Conservation (phyloP, 2,888 invertebrate species). For the Bombylius major region DNA sequence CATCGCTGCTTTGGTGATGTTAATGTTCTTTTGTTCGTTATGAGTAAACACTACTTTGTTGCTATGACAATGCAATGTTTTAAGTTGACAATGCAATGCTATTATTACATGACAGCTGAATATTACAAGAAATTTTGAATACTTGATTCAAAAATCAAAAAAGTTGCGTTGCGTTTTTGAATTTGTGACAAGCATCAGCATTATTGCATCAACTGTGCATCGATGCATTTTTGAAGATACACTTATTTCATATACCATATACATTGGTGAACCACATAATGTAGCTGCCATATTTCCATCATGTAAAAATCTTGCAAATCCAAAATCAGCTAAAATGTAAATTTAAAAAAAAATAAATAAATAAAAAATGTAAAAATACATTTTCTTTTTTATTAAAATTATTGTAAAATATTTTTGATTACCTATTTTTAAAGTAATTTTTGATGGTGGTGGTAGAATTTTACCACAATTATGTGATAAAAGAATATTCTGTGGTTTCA, state of each 20-base stretch:
- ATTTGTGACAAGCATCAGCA: too few relatives aligned
- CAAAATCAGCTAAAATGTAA: constrained; percentile 78
- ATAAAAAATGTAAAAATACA: background rate
- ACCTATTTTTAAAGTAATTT: constrained; percentile 94
- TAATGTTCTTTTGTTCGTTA: too few relatives aligned
- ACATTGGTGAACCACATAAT: constrained; percentile 98
- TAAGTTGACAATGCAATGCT: too few relatives aligned
- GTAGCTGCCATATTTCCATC: constrained; percentile 99
- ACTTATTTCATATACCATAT: constrained; percentile 59
- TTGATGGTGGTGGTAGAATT: constrained; percentile 48
- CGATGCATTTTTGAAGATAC: too few relatives aligned
- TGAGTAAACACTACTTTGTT: too few relatives aligned
- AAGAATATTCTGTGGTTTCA: constrained; percentile 98
- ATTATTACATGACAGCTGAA: too few relatives aligned
- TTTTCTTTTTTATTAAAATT: background rate
- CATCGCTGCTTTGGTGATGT: too few relatives aligned
- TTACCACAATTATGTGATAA: constrained; percentile 58
- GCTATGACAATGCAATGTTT: too few relatives aligned
- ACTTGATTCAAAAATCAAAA: too few relatives aligned
- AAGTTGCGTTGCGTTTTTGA: too few relatives aligned
- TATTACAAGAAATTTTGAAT: too few relatives aligned
- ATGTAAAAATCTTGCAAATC: constrained; percentile 94
- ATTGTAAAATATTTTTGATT: constrained; percentile 19
- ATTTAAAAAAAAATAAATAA: background rate
- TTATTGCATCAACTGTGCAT: too few relatives aligned